A percentile compares a stretch with the other conserved stretches of the same genome.
Evolutionary conservation across 1,140 invertebrate genomes (phyloP).

Genomic region (Drosophila punjabiensis): DNA sequence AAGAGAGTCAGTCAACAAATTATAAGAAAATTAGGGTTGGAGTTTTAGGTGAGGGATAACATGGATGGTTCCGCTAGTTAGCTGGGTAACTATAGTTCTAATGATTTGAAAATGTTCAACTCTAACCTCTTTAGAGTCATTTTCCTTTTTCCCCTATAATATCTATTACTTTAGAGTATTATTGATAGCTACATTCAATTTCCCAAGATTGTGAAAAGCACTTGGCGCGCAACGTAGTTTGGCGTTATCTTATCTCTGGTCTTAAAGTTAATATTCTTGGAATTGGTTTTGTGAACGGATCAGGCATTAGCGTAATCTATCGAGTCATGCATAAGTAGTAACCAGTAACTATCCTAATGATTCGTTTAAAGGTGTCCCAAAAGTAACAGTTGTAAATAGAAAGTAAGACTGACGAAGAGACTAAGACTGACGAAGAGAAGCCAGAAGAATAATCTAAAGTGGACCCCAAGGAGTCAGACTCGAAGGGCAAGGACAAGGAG

Average conservation of each 20-base stretch:
- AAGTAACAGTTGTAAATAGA: not conserved
- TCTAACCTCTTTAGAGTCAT: not conserved
- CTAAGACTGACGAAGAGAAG: constrained; percentile 51
- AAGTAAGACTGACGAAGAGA: no score
- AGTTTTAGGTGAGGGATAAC: not conserved
- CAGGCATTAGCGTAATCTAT: constrained; percentile 30
- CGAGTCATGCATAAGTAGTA: constrained; percentile 21
- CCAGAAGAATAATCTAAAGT: constrained; percentile 57
- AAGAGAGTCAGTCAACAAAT: not conserved
- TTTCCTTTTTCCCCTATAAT: not conserved
- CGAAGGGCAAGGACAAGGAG: constrained; percentile 45
- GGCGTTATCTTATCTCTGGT: constrained; percentile 29
- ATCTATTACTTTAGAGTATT: not conserved
- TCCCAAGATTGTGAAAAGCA: not conserved
- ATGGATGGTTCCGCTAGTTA: not conserved
- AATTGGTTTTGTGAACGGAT: constrained; percentile 6
- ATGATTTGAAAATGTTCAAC: not conserved
- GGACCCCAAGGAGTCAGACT: constrained; percentile 39
- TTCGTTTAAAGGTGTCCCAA: not conserved
- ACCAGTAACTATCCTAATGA: not conserved
- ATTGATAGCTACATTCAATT: constrained; percentile 3
- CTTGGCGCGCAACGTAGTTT: constrained; percentile 15
- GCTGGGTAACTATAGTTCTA: not conserved
- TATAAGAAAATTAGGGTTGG: not conserved
- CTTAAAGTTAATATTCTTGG: not conserved